Evolutionary conservation across 2,888 invertebrate genomes (phyloP).

Genomic region (Hermodice carunculata): DNA sequence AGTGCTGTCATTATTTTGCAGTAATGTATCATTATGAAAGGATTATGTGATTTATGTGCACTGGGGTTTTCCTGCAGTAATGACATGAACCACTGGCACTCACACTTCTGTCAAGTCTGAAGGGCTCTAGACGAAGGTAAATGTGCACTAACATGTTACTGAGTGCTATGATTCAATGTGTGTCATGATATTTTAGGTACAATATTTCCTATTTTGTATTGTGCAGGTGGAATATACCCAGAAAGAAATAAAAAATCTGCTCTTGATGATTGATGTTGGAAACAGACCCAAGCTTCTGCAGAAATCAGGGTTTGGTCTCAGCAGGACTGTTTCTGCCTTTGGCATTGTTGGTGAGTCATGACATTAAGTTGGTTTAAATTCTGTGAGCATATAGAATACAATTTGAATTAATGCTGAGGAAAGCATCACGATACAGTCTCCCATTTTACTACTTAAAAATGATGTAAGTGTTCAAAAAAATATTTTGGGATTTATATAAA

Average conservation of each 20-base stretch:
- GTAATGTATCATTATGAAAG: no score
- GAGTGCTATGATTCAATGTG: not conserved
- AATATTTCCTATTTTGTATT: not conserved
- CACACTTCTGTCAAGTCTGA: not conserved
- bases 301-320: slow-evolving; percentile 74
- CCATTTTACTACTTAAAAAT: no score
- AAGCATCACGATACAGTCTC: no score
- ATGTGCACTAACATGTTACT: not conserved
- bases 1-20: no score
- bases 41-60: no score
- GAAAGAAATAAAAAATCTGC: slow-evolving; percentile 86
- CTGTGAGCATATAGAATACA: no score
- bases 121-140: no score
- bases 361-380: no score
- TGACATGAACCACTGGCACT: not conserved
- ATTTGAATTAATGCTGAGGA: no score
- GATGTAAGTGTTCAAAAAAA: no score
- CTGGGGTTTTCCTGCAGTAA: not conserved
- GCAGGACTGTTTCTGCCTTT: slow-evolving; percentile 89
- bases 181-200: no score
- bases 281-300: slow-evolving; percentile 72
- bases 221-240: slow-evolving; percentile 85
- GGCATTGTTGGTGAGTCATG: slow-evolving; percentile 86
- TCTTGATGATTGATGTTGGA: slow-evolving; percentile 81
- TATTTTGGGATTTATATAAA: no score